Evolutionary conservation across 2,797 vertebrate species (phyloP), one percentile per base, ranked within the genome.

Genomic region (Anas capensis): DNA sequence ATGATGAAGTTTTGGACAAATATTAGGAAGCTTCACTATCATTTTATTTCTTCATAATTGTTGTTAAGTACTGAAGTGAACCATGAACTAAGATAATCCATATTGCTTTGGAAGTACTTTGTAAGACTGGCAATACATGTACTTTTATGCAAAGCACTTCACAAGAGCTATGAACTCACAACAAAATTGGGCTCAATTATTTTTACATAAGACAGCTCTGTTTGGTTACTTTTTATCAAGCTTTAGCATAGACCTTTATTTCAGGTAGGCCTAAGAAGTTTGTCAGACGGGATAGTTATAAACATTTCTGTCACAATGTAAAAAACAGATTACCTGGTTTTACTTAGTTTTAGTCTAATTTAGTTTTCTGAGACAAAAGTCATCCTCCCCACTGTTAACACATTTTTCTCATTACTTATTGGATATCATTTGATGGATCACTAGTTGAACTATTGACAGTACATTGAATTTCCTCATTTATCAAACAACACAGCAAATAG

Each of bases 401-500:
- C 23, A 42, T 81, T 92, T 88, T 94, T 78, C 69, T 78, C 66
- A 42, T 78, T 88, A n/a, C 57, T 75, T 57, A 26, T 21, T 84
- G 82, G 65, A 8, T 83, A 92, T 71, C 1, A 0, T 65, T 71
- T 81, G 70, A 86, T 93, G 86, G 78, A 79, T 92, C 77, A 53
- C 33, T 69, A 68, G 73, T 90, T 96, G 83, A 94, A 57, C 72
- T 85, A 17, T 65, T 88, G 65, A 90, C 73, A 57, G 65, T 79
- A 71, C 61, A 64, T 0, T 65, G 65, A 53, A 31, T 69, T 92
- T 79, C 58, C 88, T 92, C 65, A 72, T 93, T 78, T 69, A 81
- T 88, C 57, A 60, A 81, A 64, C 34, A 68, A 34, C 62, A 48
- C 38, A 68, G 24, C 49, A 83, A 78, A 61, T 10, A 60, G 80